Base-by-base conservation (phyloP, 2,113 vertebrate genomes). In the Eleginops maclovinus region DNA sequence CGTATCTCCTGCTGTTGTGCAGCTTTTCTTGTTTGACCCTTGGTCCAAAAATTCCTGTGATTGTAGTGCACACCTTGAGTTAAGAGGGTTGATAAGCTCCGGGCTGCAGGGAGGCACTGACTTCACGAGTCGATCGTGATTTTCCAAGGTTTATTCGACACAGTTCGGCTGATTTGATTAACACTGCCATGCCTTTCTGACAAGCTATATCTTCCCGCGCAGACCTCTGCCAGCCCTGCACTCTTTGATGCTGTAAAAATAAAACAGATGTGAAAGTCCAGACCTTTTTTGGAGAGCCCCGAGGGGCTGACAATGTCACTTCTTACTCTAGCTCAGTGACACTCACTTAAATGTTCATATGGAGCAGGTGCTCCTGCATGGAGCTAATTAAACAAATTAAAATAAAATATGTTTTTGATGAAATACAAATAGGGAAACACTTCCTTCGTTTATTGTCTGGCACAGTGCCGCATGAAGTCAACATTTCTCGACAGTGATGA, bases 111-210 rank as follows among this genome's bases (percentile, higher is more conserved):
- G 58, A 62, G 65, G 67, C 15, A 64, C 58, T 9, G 60, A 31
- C 67, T 59, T 61, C n/a, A 46, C 49, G 51, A 56, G 66, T 71
- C 43, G 19, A 69, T 77, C 58, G 26, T 77, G 59, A 71, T 74
- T 86, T 51, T 59, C 46, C 15, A 41, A 0, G 58, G 17, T 69
- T 83, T 79, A 77, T 84, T 84, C 73, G 84, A 73, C 75, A 76
- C 65, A 16, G 73, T 21, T 46, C 56, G 78, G 78, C 60, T 79
- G 78, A 91, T 83, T 81, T 75, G 83, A 90, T 88, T 82, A 84
- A 83, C 71, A 14, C 26, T 26, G 60, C 15, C 22, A 17, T 81
- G 56, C 49, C 54, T 58, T 69, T 72, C 44, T 54, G 49, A 75
- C 22, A 41, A 74, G 43, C 51, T 56, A 24, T 54, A 81, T 86